These are phyloP conservation scores for Siniperca undulata DNA, from an alignment of 2,797 vertebrate species.

Conservation along the genomic window DNA sequence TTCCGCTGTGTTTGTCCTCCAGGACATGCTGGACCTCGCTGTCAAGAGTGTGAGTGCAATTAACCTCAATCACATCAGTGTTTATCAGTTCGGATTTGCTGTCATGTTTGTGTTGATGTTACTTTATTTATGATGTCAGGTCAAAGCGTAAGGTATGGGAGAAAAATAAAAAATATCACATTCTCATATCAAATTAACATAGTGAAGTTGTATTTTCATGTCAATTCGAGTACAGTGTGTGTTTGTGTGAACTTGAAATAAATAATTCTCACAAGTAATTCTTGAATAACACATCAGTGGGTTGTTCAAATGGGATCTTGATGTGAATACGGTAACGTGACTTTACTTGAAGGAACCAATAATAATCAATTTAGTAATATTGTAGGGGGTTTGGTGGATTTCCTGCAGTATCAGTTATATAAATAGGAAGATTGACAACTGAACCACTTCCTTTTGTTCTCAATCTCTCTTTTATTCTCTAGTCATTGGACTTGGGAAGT, in stretches of 20 bases:
- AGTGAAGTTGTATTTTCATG: background rate
- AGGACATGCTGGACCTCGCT: conserved; percentile 89
- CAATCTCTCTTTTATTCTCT: background rate
- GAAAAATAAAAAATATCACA: background rate
- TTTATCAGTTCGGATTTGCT: background rate
- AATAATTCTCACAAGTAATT: too few relatives aligned
- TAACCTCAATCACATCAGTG: background rate
- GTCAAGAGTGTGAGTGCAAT: conserved; percentile 90
- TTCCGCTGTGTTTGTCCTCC: conserved; percentile 92
- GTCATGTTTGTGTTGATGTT: background rate
- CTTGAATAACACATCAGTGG: too few relatives aligned
- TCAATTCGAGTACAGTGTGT: background rate
- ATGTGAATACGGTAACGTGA: background rate
- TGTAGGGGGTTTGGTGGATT: background rate
- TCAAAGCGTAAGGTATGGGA: background rate
- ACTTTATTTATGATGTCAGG: background rate
- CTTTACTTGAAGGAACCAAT: background rate
- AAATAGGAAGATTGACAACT: background rate
- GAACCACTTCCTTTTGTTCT: background rate
- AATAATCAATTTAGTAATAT: background rate
- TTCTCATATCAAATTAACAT: too few relatives aligned
- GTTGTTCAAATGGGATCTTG: too few relatives aligned
- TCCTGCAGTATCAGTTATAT: background rate
- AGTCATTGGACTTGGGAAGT: conserved; percentile 90
- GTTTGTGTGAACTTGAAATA: background rate